These are phyloP conservation scores for Noctua fimbriata DNA, from an alignment of 2,888 invertebrate genomes.

Conservation along the genomic window DNA sequence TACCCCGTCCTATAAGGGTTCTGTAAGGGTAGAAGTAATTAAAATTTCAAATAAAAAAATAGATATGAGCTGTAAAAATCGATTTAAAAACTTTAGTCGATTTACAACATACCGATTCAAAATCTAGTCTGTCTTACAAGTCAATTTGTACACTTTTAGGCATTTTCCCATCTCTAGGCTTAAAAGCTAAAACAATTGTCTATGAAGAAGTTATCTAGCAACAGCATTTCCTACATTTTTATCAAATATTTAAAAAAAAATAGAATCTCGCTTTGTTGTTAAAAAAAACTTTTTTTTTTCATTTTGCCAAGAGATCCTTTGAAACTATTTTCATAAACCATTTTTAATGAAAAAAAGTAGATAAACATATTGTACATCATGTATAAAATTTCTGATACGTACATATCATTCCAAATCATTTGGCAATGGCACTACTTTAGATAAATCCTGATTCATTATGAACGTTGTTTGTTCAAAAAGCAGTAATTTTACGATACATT, in stretches of 20 bases:
- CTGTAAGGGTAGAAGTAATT: constrained; percentile 2
- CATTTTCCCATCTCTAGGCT: constrained; percentile 5
- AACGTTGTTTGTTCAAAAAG: constrained; percentile 9
- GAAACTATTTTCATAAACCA: constrained; percentile 61
- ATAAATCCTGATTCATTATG: constrained; percentile 1
- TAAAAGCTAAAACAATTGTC: neutral
- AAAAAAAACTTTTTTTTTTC: constrained; percentile 6
- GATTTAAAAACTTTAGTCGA: neutral
- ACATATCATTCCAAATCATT: constrained; percentile 60
- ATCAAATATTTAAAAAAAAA: neutral
- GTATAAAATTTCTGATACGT: constrained; percentile 26
- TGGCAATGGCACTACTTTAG: constrained; percentile 13
- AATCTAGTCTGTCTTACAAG: neutral
- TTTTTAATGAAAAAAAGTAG: constrained; percentile 43
- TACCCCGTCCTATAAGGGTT: neutral
- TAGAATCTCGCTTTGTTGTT: neutral
- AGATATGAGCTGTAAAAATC: neutral
- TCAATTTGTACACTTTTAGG: constrained; percentile 22
- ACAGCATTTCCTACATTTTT: neutral
- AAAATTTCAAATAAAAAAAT: constrained; percentile 22
- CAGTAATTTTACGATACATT: neutral
- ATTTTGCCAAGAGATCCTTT: constrained; percentile 45
- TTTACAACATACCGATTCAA: neutral
- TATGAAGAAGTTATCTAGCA: neutral
- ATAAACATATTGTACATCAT: constrained; percentile 13